Evolutionary conservation across 2,888 invertebrate genomes (phyloP), one percentile per base, ranked within the genome.

Genomic region (Sarcophaga caerulescens): DNA sequence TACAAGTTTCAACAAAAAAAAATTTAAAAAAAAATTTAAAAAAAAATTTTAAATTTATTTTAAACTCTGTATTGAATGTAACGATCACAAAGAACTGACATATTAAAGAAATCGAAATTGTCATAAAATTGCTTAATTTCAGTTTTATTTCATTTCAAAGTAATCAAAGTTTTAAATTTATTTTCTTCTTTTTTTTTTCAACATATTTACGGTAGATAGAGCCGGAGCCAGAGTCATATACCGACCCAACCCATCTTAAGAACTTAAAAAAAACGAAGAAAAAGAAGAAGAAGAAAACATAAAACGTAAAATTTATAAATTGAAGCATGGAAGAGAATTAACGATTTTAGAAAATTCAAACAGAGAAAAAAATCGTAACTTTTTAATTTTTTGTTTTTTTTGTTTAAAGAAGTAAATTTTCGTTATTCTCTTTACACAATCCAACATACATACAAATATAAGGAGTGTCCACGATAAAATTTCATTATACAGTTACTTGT

Each of bases 191-290:
- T n/a, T n/a, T n/a, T n/a, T 3, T 25, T 6, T 75, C 14, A 57
- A 44, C 8, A 57, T 52, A 57, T n/a, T 21, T 52, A 68, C 35
- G 35, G 35, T 8, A 8, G 35, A 35, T 35, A 35, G 35, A 35
- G 35, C 35, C 35, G 2, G 2, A 35, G 35, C 2, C 35, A 35
- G 8, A 35, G 35, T 35, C 35, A 35, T 77, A 52, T 35, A 59
- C 17, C 23, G 57, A 81, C 86, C 86, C 84, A 86, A 81, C 86
- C 86, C 84, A 81, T 78, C 65, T 86, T 57, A 45, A 81, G 70
- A 74, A 81, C 74, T 57, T 62, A 35, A 35, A 35, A 35, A 35
- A 35, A 35, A 10, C n/a, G 10, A 35, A 2, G 0, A 35, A 35
- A 10, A 35, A 8, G 35, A 35, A 35, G 35, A 35, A 8, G 10